Base-by-base conservation (phyloP, 2,797 vertebrate genomes). In the Falco columbarius region DNA sequence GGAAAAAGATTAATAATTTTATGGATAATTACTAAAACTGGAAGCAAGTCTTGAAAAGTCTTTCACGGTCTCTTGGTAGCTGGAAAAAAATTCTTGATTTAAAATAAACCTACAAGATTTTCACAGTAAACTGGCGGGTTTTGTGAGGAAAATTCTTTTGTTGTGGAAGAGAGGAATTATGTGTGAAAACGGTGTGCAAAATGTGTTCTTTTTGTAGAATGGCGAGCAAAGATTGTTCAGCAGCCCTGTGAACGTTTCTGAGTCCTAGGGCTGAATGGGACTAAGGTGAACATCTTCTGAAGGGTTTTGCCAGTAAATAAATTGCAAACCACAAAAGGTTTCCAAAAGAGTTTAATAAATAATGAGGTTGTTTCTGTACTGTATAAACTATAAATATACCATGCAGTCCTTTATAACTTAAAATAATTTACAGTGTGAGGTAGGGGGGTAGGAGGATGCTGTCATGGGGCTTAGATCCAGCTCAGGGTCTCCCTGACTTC, bases 341-440 rank as follows among this genome's bases (percentile, higher is more conserved):
- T 98, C 98, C 97, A 98, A 98, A 98, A 98, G 97, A 98, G 98
- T 99, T 99, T 99, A 99, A 99, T 99, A 99, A 99, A 99, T 99
- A 99, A 99, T 97, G 97, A 98, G 93, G 97, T 98, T 92, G 98
- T 98, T 98, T 98, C 96, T 98, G 99, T 98, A 99, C 98, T 98
- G 98, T 99, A 99, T 99, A 99, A 99, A 99, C 98, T 99, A 99
- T 99, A 99, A 99, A 99, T 99, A 99, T 98, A 98, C 98, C 98
- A 99, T 99, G 98, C 98, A 98, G 98, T 98, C 98, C 98, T 98
- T 96, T 98, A 99, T 99, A 99, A 98, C 97, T 99, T 98, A 99
- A 98, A 98, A 99, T 99, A 99, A 99, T 98, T 99, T 99, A 99
- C 98, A 98, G 98, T 98, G 98, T 99, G 99, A 99, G 99, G 98